These are phyloP conservation scores for Helicoverpa assulta DNA, from an alignment of 2,888 invertebrate species.

Conservation along the genomic window DNA sequence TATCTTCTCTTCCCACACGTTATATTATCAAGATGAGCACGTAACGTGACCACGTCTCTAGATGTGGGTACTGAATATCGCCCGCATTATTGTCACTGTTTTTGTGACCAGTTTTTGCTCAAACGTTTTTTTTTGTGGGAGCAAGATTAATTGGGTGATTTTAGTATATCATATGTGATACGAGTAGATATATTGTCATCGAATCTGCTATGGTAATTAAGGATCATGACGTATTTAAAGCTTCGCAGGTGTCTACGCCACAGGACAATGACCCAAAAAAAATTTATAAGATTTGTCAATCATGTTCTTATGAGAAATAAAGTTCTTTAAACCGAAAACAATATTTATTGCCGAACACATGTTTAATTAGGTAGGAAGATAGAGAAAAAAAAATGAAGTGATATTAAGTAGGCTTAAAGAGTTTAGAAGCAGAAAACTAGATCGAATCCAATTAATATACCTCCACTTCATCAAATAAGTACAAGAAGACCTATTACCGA, in stretches of 20 bases:
- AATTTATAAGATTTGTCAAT: too few species aligned
- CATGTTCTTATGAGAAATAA: too few species aligned
- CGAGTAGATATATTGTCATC: neutral
- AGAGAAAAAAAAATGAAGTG: too few species aligned
- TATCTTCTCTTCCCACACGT: conserved; percentile 15
- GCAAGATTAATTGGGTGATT: conserved; percentile 15
- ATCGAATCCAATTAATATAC: too few species aligned
- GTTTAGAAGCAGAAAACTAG: too few species aligned
- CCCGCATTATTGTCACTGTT: conserved; percentile 61
- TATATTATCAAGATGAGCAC: conserved; percentile 36
- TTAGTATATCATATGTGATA: conserved; percentile 8
- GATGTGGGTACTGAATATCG: conserved; percentile 52
- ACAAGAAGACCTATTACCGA: too few species aligned
- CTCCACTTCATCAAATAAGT: too few species aligned
- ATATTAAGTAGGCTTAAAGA: too few species aligned
- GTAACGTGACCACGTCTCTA: conserved; percentile 40
- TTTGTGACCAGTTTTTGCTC: conserved; percentile 33
- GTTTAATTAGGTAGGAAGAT: too few species aligned
- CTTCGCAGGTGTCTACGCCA: neutral
- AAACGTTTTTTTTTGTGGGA: conserved; percentile 36
- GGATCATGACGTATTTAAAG: neutral
- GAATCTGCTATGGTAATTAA: neutral
- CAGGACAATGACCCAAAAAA: too few species aligned
- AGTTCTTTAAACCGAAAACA: too few species aligned
- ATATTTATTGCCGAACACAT: too few species aligned